Percentiles rank a stretch among this genome's conserved stretches.
Evolutionary conservation across 1,140 invertebrate genomes (phyloP).

Genomic region (Pseudoatta argentina): DNA sequence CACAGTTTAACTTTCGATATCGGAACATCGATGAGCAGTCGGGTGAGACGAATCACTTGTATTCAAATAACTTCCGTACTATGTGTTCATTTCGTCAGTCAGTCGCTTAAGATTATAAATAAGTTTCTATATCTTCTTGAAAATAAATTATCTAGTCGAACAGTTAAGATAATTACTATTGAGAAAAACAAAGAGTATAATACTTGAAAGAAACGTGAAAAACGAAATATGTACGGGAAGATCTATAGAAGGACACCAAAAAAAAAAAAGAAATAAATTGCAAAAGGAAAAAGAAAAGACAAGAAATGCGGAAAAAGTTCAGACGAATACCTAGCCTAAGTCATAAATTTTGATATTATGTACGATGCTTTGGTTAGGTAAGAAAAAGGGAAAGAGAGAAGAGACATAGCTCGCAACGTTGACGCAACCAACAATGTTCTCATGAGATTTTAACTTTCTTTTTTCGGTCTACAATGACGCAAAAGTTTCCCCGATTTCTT

Average conservation of each 20-base stretch:
- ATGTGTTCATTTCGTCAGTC: not conserved
- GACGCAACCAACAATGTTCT: constrained; percentile 84
- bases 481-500: constrained; percentile 82
- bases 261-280: not conserved
- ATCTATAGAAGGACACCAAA: not conserved
- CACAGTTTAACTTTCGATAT: constrained; percentile 44
- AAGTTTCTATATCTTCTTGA: not conserved
- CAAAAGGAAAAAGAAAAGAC: constrained; percentile 12
- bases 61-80: constrained; percentile 2
- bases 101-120: not conserved
- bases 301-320: constrained; percentile 54
- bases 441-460: constrained; percentile 84
- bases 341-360: constrained; percentile 85
- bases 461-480: constrained; percentile 79
- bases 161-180: not conserved
- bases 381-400: constrained; percentile 42
- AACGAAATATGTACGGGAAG: not conserved
- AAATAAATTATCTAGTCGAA: not conserved
- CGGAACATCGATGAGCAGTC: not conserved
- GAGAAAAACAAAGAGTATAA: not conserved
- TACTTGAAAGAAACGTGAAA: not conserved
- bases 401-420: constrained; percentile 69
- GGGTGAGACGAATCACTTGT: constrained; percentile 7
- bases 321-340: constrained; percentile 68
- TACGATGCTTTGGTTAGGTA: constrained; percentile 71